A percentile compares a stretch with the other conserved stretches of the same genome.
Evolutionary conservation across 2,797 vertebrate species (phyloP).

Genomic region (Malurus leucopterus): DNA sequence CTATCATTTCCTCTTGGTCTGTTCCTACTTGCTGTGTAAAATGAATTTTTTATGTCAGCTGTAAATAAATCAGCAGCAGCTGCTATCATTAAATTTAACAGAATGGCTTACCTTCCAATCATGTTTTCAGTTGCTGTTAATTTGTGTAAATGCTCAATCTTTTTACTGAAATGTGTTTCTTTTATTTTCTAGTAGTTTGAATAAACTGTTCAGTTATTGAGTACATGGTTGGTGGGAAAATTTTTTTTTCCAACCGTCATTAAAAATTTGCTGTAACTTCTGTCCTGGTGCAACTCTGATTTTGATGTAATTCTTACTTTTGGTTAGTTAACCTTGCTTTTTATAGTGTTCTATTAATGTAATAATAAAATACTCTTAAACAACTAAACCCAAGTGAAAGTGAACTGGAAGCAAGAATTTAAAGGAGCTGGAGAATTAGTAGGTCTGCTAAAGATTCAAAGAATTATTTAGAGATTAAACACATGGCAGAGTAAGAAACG

Average conservation of each 20-base stretch:
- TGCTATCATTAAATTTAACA: slow-evolving; percentile 40
- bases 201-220: slow-evolving; percentile 44
- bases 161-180: slow-evolving; percentile 36
- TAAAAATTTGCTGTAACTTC: slow-evolving; percentile 15
- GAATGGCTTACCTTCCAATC: slow-evolving; percentile 43
- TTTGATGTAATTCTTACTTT: slow-evolving; percentile 24
- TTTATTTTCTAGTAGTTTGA: slow-evolving; percentile 40
- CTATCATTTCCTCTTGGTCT: neutral
- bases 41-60: slow-evolving; percentile 29
- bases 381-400: neutral
- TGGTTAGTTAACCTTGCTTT: neutral
- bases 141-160: slow-evolving; percentile 21
- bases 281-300: slow-evolving; percentile 20
- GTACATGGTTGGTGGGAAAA: slow-evolving; percentile 35
- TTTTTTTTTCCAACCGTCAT: slow-evolving; percentile 46
- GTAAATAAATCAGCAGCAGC: slow-evolving; percentile 51
- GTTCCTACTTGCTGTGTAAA: slow-evolving; percentile 45
- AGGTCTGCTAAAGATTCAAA: neutral
- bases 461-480: neutral
- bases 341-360: neutral
- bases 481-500: neutral
- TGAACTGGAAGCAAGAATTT: neutral
- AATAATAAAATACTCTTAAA: slow-evolving; percentile 13
- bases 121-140: slow-evolving; percentile 62
- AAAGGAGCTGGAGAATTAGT: neutral